Conservation (phyloP, 2,888 invertebrate genomes). For the Psococerastis gibbosa region DNA sequence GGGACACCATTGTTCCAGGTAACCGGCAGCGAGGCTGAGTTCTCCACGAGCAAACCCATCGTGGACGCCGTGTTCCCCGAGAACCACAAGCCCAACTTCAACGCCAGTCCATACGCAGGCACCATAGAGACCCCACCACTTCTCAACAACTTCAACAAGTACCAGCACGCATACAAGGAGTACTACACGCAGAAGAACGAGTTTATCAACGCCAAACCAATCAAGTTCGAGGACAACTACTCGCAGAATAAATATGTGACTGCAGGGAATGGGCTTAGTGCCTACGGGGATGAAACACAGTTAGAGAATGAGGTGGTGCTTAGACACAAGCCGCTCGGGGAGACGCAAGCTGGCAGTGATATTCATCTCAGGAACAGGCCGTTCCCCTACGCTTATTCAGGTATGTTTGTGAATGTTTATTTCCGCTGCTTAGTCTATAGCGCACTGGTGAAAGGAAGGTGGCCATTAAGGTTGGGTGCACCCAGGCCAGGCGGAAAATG, state of each 20-base stretch:
- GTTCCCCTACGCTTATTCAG: conserved; percentile 7
- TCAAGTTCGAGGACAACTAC: conserved; percentile 1
- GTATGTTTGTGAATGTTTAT: too few relatives aligned
- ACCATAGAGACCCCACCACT: conserved; percentile 3
- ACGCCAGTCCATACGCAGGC: conserved; percentile 1
- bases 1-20: too few relatives aligned
- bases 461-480: too few relatives aligned
- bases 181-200: conserved; percentile 5
- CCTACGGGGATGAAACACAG: neutral
- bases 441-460: too few relatives aligned
- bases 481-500: too few relatives aligned
- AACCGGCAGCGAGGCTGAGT: too few relatives aligned
- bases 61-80: neutral
- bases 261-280: neutral
- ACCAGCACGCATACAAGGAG: conserved; percentile 3
- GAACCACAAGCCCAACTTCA: conserved; percentile 8
- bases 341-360: too few relatives aligned
- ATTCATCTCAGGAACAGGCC: neutral
- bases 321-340: too few relatives aligned
- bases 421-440: too few relatives aligned
- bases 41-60: too few relatives aligned
- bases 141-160: neutral
- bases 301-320: too few relatives aligned
- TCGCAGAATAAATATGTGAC: conserved; percentile 1
- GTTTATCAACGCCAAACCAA: neutral